Evolutionary conservation across 2,888 invertebrate genomes (phyloP), one percentile per base, ranked within the genome.

Genomic region (Graphium colonna): DNA sequence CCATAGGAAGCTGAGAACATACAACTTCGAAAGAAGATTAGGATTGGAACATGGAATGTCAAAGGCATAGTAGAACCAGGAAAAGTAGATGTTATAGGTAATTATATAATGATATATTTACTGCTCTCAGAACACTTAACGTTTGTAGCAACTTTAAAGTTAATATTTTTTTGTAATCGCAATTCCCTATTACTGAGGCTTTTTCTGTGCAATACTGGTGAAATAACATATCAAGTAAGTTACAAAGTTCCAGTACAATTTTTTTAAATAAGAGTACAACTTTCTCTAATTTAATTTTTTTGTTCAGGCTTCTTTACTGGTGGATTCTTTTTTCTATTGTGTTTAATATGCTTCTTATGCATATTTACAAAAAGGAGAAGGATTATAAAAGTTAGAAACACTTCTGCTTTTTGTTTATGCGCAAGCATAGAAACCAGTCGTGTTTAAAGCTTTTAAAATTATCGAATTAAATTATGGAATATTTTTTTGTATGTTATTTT

Each of bases 191-290:
- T 88, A 15, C 65, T 89, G 36, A 87, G 73, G 5, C 64, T 85
- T 7, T 86, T 82, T 64, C 65, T 89, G 15, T 89, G 88, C 63
- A 89, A 88, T 53, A 80, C 88, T 43, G 88, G 89, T 21, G 88
- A 86, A 71, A 88, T 89, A 21, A 84, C 87, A 3, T 76, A 82
- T 60, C 82, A 88, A 82, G 88, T 88, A 62, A 45, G 12, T 28
- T n/a, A n/a, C n/a, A n/a, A n/a, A n/a, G n/a, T n/a, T n/a, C n/a
- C n/a, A n/a, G n/a, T n/a, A n/a, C n/a, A n/a, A n/a, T n/a, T n/a
- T n/a, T n/a, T n/a, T n/a, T n/a, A n/a, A n/a, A n/a, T n/a, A n/a
- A n/a, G n/a, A n/a, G n/a, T n/a, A n/a, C n/a, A n/a, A n/a, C n/a
- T n/a, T n/a, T n/a, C n/a, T n/a, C 12, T 28, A 3, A n/a, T n/a